These are phyloP conservation scores for Digitonthophagus gazella DNA, from an alignment of 2,888 invertebrate genomes.

Conservation along the genomic window DNA sequence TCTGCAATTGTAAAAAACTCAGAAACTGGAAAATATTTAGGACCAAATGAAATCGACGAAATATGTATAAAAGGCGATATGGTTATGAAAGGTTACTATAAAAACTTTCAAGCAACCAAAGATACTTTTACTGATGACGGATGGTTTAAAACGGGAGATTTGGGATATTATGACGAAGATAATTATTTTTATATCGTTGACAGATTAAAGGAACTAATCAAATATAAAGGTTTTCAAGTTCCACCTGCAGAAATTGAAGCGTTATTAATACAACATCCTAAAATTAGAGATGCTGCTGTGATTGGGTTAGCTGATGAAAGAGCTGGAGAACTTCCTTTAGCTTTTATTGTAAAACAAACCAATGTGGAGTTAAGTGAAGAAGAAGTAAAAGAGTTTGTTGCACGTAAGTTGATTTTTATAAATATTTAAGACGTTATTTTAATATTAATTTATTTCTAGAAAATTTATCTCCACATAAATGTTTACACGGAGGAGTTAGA, in stretches of 20 bases:
- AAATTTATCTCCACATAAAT: constrained; percentile 62
- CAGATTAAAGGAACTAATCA: constrained; percentile 85
- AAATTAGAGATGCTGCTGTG: constrained; percentile 77
- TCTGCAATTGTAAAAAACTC: constrained; percentile 63
- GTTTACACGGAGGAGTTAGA: constrained; percentile 62
- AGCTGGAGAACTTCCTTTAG: constrained; percentile 74
- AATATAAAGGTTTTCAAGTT: constrained; percentile 81
- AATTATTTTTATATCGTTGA: constrained; percentile 80
- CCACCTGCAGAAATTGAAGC: constrained; percentile 85
- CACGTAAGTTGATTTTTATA: constrained; percentile 48
- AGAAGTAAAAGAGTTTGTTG: constrained; percentile 50
- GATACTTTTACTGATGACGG: constrained; percentile 68
- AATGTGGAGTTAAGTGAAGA: constrained; percentile 52
- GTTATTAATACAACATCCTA: constrained; percentile 67
- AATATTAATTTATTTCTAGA: constrained; percentile 11
- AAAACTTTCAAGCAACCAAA: constrained; percentile 63
- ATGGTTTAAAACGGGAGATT: constrained; percentile 76
- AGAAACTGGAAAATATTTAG: constrained; percentile 61
- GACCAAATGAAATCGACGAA: constrained; percentile 70
- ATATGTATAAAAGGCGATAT: constrained; percentile 76
- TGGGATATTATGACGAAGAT: constrained; percentile 77
- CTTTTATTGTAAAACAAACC: constrained; percentile 68
- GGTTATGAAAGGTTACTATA: constrained; percentile 62
- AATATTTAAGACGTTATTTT: background rate
- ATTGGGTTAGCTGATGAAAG: constrained; percentile 73